These are phyloP conservation scores for Lissonota sp. DNA, from an alignment of 2,888 invertebrate species.

Conservation along the genomic window DNA sequence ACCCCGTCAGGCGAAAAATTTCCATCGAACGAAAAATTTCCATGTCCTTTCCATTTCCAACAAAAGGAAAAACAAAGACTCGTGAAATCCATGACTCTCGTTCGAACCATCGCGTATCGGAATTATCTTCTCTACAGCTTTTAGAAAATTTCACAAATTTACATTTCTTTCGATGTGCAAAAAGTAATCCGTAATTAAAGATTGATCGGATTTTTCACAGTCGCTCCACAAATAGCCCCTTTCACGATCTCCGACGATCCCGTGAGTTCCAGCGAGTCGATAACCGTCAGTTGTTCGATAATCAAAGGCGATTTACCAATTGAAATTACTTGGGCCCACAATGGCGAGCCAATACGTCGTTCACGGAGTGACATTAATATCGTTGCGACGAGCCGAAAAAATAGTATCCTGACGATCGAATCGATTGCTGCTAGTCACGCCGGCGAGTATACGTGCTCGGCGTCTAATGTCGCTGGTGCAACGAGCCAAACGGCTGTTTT, in stretches of 20 bases:
- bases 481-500: constrained; percentile 84
- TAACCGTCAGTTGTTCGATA: constrained; percentile 90
- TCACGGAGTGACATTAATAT: constrained; percentile 81
- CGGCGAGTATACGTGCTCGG: constrained; percentile 85
- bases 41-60: neutral
- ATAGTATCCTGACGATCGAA: constrained; percentile 85
- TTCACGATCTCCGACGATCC: constrained; percentile 91
- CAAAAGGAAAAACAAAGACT: neutral
- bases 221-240: constrained; percentile 89
- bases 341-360: constrained; percentile 80
- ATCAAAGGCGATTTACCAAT: constrained; percentile 92
- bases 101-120: neutral
- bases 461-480: constrained; percentile 85
- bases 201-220: constrained; percentile 79
- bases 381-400: constrained; percentile 84
- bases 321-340: constrained; percentile 83
- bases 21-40: neutral
- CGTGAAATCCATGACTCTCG: neutral
- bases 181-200: neutral
- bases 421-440: constrained; percentile 85
- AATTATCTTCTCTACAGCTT: neutral
- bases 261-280: constrained; percentile 91
- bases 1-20: constrained; percentile 5
- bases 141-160: neutral
- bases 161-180: neutral